These are phyloP conservation scores for Lordiphosa stackelbergi DNA, from an alignment of 1,140 invertebrate genomes.

Conservation along the genomic window DNA sequence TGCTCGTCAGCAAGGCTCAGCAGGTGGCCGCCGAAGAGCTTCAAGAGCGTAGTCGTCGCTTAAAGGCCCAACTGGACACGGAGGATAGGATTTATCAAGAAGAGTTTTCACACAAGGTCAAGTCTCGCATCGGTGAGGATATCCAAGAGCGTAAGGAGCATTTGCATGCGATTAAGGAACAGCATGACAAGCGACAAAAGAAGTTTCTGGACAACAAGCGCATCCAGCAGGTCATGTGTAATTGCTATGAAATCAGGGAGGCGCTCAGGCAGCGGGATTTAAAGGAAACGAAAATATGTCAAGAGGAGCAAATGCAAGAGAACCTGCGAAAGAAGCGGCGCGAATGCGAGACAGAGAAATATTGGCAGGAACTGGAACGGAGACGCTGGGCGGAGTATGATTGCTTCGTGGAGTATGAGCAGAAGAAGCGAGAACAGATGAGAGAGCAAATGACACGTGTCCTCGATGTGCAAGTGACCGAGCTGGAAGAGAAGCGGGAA, in stretches of 20 bases:
- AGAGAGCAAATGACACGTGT: conserved; percentile 37
- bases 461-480: conserved; percentile 41
- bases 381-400: conserved; percentile 50
- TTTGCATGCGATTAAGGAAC: conserved; percentile 51
- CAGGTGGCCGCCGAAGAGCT: conserved; percentile 44
- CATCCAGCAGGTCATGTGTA: conserved; percentile 56
- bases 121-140: conserved; percentile 57
- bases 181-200: conserved; percentile 30
- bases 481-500: conserved; percentile 38
- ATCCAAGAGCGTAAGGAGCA: conserved; percentile 56
- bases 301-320: conserved; percentile 64
- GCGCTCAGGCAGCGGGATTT: conserved; percentile 46
- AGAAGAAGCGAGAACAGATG: conserved; percentile 25
- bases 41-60: conserved; percentile 26
- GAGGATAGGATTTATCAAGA: conserved; percentile 63
- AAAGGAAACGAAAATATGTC: conserved; percentile 43
- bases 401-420: conserved; percentile 30
- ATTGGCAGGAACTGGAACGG: conserved; percentile 52
- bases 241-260: conserved; percentile 70
- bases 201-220: conserved; percentile 51
- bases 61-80: conserved; percentile 49
- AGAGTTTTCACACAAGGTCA: conserved; percentile 64
- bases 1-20: conserved; percentile 53
- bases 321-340: conserved; percentile 40
- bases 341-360: conserved; percentile 46